These are phyloP conservation scores for Drosophila niveifrons DNA, from an alignment of 2,888 invertebrate species.

Conservation along the genomic window DNA sequence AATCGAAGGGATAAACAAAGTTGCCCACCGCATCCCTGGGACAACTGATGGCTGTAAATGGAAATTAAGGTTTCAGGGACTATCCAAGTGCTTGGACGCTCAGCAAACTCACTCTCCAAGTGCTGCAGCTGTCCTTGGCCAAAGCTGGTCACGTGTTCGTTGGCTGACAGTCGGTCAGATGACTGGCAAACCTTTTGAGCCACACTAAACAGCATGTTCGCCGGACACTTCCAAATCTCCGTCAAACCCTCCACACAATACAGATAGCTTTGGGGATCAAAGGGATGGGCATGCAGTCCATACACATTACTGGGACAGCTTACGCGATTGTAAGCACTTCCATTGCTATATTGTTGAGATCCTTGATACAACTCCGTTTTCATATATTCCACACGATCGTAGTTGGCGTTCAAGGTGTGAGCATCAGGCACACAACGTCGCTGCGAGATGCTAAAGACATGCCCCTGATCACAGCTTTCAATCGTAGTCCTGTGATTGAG, in stretches of 20 bases:
- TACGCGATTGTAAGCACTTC: not conserved
- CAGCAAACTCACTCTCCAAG: constrained; percentile 1
- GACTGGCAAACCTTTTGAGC: constrained; percentile 57
- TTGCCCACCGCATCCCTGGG: constrained; percentile 86
- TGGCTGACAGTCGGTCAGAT: constrained; percentile 49
- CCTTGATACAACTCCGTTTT: constrained; percentile 25
- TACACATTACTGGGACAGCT: constrained; percentile 58
- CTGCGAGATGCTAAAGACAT: constrained; percentile 87
- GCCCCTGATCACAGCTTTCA: constrained; percentile 88
- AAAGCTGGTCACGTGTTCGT: constrained; percentile 5
- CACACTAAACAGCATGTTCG: constrained; percentile 58
- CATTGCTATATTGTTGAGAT: not conserved
- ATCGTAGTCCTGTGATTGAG: constrained; percentile 88
- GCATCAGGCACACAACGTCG: constrained; percentile 87
- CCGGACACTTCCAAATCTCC: constrained; percentile 42
- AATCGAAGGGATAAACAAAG: constrained; percentile 88
- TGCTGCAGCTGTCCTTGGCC: not conserved
- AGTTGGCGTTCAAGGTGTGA: constrained; percentile 85
- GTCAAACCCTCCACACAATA: constrained; percentile 60
- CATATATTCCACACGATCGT: constrained; percentile 80
- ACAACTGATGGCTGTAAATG: constrained; percentile 79
- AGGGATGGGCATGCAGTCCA: constrained; percentile 70
- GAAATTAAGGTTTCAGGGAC: not conserved
- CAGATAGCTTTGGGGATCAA: constrained; percentile 59
- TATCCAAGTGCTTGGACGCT: too few relatives aligned